phyloP scores from a whole-genome alignment of 2,888 invertebrate genomes.

The Dasysyrphus tricinctus region DNA sequence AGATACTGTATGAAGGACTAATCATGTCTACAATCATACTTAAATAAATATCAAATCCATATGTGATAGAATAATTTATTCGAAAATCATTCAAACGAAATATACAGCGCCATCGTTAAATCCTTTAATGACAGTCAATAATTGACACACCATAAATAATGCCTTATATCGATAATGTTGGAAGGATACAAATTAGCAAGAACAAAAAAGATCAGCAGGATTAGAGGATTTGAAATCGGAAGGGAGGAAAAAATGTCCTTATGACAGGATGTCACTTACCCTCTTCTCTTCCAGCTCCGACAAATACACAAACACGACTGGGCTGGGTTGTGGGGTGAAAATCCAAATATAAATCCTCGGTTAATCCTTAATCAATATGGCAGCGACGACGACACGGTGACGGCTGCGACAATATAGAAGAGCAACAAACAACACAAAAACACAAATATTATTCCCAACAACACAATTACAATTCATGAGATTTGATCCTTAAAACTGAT shows the following conservation, averaged over 20 bases:
- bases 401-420: neutral
- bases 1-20: neutral
- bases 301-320: neutral
- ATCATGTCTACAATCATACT: neutral
- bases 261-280: constrained; percentile 42
- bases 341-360: constrained; percentile 53
- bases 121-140: constrained; percentile 50
- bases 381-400: neutral
- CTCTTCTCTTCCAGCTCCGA: neutral
- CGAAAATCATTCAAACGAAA: constrained; percentile 29
- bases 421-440: constrained; percentile 14
- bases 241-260: neutral
- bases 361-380: constrained; percentile 58
- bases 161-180: constrained; percentile 14
- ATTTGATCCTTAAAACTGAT: constrained; percentile 57
- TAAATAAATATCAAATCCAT: neutral
- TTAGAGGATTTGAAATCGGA: constrained; percentile 21
- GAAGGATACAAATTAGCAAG: constrained; percentile 39
- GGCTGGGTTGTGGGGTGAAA: neutral
- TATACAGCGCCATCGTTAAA: constrained; percentile 36
- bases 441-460: constrained; percentile 6
- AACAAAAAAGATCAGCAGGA: constrained; percentile 13
- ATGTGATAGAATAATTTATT: constrained; percentile 38
- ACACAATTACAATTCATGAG: constrained; percentile 55
- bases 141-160: constrained; percentile 43